phyloP scores from a whole-genome alignment of 1,140 invertebrate species.

The Ceratoteleas bidentatus region DNA sequence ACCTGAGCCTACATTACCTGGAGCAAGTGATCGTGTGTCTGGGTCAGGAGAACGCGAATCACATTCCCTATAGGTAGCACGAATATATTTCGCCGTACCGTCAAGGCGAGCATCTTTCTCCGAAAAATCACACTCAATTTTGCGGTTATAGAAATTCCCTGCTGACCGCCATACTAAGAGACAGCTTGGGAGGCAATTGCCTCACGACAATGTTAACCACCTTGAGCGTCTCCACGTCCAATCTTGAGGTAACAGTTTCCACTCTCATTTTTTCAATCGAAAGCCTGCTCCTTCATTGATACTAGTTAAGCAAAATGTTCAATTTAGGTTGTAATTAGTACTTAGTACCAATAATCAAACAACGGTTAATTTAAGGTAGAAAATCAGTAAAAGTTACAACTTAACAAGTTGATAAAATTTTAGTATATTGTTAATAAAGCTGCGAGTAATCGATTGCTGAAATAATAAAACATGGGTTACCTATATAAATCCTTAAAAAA shows the following conservation, averaged over 20 bases:
- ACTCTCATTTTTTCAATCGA: slow-evolving; percentile 18
- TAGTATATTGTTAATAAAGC: no score
- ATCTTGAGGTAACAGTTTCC: slow-evolving; percentile 78
- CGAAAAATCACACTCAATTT: slow-evolving; percentile 36
- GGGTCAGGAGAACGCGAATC: slow-evolving; percentile 82
- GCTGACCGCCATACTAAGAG: slow-evolving; percentile 85
- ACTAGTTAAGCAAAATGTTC: no score
- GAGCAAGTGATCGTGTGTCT: slow-evolving; percentile 87
- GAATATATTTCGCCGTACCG: slow-evolving; percentile 26
- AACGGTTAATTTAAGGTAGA: no score
- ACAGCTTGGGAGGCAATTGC: slow-evolving; percentile 86
- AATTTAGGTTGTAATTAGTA: no score
- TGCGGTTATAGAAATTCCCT: slow-evolving; percentile 82
- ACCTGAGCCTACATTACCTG: slow-evolving; percentile 85
- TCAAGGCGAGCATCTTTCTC: slow-evolving; percentile 31
- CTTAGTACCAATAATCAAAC: no score
- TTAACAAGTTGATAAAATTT: no score
- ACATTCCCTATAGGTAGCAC: slow-evolving; percentile 83
- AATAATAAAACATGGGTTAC: no score
- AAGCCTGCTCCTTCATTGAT: no score
- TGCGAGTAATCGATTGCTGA: no score
- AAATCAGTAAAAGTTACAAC: no score
- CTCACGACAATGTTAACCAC: slow-evolving; percentile 86
- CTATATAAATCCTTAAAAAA: no score
- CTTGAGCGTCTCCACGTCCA: slow-evolving; percentile 81